phyloP scores from a whole-genome alignment of 1,140 invertebrate genomes.

The Brachionus asplanchnoidis region DNA sequence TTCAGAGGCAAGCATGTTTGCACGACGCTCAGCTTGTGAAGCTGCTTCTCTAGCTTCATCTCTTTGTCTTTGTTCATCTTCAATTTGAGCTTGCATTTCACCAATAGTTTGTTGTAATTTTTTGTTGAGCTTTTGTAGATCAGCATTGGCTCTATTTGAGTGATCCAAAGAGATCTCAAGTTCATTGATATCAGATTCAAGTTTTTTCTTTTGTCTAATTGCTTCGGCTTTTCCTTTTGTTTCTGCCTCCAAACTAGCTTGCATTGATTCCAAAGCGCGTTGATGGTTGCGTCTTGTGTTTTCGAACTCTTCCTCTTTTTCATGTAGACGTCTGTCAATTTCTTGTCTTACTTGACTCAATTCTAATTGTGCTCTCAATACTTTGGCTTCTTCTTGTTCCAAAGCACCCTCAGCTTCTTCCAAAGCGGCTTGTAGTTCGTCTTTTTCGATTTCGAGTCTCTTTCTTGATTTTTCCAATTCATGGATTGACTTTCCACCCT shows the following conservation, averaged over 20 bases:
- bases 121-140: slow-evolving; percentile 98
- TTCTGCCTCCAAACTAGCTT: slow-evolving; percentile 96
- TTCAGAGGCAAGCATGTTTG: slow-evolving; percentile 88
- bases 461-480: slow-evolving; percentile 71
- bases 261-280: slow-evolving; percentile 96
- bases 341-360: slow-evolving; percentile 85
- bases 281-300: slow-evolving; percentile 95
- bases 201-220: slow-evolving; percentile 92
- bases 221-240: slow-evolving; percentile 98
- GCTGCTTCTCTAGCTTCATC: slow-evolving; percentile 94
- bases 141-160: slow-evolving; percentile 73
- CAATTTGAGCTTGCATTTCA: slow-evolving; percentile 69
- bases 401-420: slow-evolving; percentile 96
- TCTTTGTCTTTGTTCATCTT: slow-evolving; percentile 92
- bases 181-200: slow-evolving; percentile 98
- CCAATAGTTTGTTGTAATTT: slow-evolving; percentile 77
- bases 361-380: slow-evolving; percentile 92
- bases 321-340: slow-evolving; percentile 68
- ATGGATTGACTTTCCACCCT: slow-evolving; percentile 83
- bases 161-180: slow-evolving; percentile 91
- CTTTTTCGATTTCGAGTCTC: slow-evolving; percentile 95
- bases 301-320: slow-evolving; percentile 99
- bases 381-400: slow-evolving; percentile 79
- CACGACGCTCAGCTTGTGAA: slow-evolving; percentile 88
- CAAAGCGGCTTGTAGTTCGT: slow-evolving; percentile 93